Evolutionary conservation across 2,797 vertebrate genomes (phyloP).

Genomic region (Picus viridis): DNA sequence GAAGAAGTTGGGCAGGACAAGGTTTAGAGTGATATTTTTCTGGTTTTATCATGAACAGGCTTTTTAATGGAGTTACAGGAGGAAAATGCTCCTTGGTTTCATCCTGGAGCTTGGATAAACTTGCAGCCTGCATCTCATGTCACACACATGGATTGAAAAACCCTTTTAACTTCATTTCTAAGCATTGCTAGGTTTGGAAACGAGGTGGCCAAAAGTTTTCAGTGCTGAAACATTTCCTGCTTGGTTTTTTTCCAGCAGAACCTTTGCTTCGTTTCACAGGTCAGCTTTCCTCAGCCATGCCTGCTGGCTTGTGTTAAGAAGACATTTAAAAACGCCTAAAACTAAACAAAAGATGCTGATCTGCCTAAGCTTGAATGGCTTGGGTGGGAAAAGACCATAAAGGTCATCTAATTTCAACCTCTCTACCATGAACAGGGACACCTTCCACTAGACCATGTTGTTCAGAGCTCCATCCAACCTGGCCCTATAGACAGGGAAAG

Average conservation of each 20-base stretch:
- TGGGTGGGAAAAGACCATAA: too few species aligned
- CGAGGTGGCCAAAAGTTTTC: not conserved
- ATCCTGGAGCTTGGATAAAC: not conserved
- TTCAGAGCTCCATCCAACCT: too few species aligned
- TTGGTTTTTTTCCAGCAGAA: not conserved
- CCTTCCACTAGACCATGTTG: too few species aligned
- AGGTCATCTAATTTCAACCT: too few species aligned
- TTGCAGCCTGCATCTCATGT: not conserved
- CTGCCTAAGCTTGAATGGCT: not conserved
- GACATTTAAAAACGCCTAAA: not conserved
- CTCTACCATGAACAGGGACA: too few species aligned
- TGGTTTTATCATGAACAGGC: fast-evolving
- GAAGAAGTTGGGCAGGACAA: not conserved
- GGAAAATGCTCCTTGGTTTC: not conserved
- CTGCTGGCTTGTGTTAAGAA: not conserved
- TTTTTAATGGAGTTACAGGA: not conserved
- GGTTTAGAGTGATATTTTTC: not conserved
- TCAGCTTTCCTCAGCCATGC: not conserved
- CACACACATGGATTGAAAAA: fast-evolving
- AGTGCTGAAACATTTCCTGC: not conserved
- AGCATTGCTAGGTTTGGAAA: not conserved
- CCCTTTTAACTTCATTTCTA: not conserved
- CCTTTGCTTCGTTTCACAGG: not conserved
- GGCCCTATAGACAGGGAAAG: too few species aligned
- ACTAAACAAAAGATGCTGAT: not conserved